phyloP scores from a whole-genome alignment of 2,113 vertebrate genomes.

The Leucoraja erinaceus region DNA sequence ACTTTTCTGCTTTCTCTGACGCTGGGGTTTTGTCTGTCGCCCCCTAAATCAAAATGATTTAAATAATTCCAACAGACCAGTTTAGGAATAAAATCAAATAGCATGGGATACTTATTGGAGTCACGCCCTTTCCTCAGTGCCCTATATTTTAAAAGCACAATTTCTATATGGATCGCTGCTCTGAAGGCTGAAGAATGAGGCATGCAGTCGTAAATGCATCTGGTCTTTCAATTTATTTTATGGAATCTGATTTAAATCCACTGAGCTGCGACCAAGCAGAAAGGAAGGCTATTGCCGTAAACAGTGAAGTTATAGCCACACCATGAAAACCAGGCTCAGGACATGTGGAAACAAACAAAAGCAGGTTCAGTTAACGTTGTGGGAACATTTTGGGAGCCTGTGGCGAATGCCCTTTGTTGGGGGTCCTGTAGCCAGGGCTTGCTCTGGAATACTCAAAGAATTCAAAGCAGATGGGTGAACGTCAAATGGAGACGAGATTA shows the following conservation, averaged over 20 bases:
- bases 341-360: neutral
- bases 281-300: neutral
- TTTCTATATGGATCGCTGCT: neutral
- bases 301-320: neutral
- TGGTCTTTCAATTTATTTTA: neutral
- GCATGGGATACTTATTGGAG: neutral
- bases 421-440: neutral
- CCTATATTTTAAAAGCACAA: neutral
- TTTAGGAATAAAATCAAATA: conserved; percentile 1
- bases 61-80: neutral
- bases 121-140: neutral
- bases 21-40: neutral
- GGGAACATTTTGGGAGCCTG: neutral
- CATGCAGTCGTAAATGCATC: no score
- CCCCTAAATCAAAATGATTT: neutral
- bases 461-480: neutral
- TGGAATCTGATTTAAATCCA: neutral
- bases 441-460: neutral
- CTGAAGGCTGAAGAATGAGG: neutral
- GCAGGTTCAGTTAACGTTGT: neutral
- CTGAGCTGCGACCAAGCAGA: neutral
- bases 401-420: neutral
- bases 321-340: neutral
- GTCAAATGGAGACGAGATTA: neutral
- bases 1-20: neutral